phyloP scores from a whole-genome alignment of 2,113 vertebrate species.

The Perca flavescens region DNA sequence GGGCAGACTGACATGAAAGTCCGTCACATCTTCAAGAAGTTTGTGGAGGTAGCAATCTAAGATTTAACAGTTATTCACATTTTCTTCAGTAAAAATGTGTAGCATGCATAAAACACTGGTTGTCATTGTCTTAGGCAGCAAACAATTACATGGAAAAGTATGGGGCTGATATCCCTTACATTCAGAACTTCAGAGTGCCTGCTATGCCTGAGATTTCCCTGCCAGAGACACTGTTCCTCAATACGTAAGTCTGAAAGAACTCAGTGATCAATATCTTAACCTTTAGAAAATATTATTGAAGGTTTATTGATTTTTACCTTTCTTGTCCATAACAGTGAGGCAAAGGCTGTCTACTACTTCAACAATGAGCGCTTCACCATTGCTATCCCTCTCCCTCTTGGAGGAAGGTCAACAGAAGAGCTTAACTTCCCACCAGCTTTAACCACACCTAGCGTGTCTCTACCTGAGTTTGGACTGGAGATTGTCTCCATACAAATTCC shows the following conservation, averaged over 20 bases:
- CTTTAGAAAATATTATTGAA: no score
- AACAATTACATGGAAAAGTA: constrained; percentile 88
- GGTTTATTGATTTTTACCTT: not conserved
- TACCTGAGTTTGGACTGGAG: constrained; percentile 86
- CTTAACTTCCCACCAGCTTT: constrained; percentile 83
- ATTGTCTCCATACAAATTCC: constrained; percentile 84
- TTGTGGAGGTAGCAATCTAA: constrained; percentile 86
- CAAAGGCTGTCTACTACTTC: constrained; percentile 85
- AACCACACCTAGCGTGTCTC: constrained; percentile 82
- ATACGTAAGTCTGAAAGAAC: constrained; percentile 80
- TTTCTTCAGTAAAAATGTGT: not conserved
- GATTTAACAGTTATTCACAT: not conserved
- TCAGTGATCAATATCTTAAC: no score
- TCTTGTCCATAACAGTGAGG: constrained; percentile 85
- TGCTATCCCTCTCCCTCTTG: constrained; percentile 89
- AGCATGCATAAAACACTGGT: not conserved
- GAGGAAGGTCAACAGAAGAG: constrained; percentile 88
- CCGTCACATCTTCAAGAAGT: constrained; percentile 87
- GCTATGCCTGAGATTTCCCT: constrained; percentile 84
- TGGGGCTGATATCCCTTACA: constrained; percentile 84
- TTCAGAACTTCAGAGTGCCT: constrained; percentile 85
- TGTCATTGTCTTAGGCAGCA: constrained; percentile 79
- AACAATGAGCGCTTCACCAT: constrained; percentile 86
- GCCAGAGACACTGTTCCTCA: constrained; percentile 91
- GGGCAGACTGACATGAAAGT: constrained; percentile 89